Evolutionary conservation across 2,797 vertebrate genomes (phyloP).

Genomic region (Periparus ater): DNA sequence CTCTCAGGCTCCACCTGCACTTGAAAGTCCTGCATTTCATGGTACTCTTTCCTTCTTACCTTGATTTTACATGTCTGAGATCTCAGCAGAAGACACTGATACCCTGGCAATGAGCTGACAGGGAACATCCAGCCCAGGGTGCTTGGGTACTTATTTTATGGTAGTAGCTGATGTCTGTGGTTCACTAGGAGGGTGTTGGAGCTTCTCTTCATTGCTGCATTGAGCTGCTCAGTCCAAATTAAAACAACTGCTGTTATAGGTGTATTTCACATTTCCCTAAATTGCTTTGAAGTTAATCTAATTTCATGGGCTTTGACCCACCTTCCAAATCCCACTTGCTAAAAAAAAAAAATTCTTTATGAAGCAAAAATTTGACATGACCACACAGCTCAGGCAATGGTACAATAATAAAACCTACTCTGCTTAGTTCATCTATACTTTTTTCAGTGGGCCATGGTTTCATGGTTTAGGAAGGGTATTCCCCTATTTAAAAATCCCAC

Average conservation of each 20-base stretch:
- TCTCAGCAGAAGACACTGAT: neutral
- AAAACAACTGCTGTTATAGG: neutral
- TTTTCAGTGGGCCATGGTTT: neutral
- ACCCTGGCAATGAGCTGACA: neutral
- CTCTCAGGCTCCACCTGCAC: neutral
- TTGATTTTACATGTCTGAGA: neutral
- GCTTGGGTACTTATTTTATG: neutral
- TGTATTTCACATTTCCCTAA: neutral
- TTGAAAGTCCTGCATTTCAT: accelerated
- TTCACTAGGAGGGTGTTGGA: neutral
- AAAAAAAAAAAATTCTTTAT: neutral
- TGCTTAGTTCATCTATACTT: neutral
- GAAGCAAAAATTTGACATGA: neutral
- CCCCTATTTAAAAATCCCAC: neutral
- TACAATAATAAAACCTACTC: neutral
- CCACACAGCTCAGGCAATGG: neutral
- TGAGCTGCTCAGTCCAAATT: neutral
- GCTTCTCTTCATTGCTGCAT: neutral
- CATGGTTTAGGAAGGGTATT: neutral
- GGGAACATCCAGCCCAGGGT: neutral
- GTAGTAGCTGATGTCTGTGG: neutral
- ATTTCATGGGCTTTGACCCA: neutral
- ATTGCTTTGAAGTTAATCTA: neutral
- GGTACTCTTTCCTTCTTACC: neutral
- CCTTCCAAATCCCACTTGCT: neutral